Conservation (phyloP, 2,113 vertebrate genomes). For the Leuciscus idus region DNA sequence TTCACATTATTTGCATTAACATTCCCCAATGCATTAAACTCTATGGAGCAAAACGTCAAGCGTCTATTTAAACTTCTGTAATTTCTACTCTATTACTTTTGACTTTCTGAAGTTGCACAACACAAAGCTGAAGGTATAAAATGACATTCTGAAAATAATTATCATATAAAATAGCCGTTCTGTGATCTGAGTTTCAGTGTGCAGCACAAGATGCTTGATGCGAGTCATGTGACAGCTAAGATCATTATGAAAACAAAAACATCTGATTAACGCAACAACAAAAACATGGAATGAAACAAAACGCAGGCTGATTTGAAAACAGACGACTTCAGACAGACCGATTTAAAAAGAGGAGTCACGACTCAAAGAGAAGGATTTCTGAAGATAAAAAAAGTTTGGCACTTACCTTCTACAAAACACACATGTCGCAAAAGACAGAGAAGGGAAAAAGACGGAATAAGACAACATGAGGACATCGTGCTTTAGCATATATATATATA, state of each 20-base stretch:
- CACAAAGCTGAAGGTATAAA: neutral
- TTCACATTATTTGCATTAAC: neutral
- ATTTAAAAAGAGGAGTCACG: neutral
- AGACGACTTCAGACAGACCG: neutral
- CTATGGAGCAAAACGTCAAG: too few species aligned
- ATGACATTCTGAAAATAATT: neutral
- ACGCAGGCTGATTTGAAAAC: neutral
- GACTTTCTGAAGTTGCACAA: neutral
- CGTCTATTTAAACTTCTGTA: neutral
- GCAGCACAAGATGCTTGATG: neutral
- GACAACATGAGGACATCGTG: constrained; percentile 74
- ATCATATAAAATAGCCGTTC: neutral
- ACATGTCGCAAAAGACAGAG: constrained; percentile 83
- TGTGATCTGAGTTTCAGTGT: neutral
- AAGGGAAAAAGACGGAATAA: constrained; percentile 76
- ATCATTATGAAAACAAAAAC: neutral
- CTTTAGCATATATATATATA: constrained; percentile 11
- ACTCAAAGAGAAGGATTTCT: neutral
- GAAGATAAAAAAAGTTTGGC: constrained; percentile 37
- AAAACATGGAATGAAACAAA: neutral
- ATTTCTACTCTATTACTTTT: neutral
- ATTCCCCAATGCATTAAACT: too few species aligned
- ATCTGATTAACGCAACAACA: neutral
- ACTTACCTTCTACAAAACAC: constrained; percentile 97
- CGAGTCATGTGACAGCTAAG: neutral